phyloP scores from a whole-genome alignment of 1,140 invertebrate species.

The Tribolium castaneum region DNA sequence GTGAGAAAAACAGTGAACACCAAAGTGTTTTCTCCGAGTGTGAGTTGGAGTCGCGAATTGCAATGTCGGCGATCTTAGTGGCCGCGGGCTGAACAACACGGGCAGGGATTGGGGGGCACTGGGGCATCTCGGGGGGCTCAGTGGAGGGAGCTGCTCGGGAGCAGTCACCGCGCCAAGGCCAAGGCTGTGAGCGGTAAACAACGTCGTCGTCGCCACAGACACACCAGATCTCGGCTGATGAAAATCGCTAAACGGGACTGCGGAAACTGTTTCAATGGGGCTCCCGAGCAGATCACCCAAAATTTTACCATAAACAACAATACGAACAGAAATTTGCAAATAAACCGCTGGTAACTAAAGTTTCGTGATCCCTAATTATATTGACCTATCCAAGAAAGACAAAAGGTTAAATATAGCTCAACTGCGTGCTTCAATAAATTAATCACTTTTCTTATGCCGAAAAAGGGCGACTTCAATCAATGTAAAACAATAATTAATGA shows the following conservation, averaged over 20 bases:
- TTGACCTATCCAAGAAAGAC: no score
- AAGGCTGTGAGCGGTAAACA: conserved; percentile 54
- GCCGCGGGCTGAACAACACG: conserved; percentile 7
- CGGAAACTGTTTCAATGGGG: background rate
- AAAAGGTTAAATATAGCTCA: background rate
- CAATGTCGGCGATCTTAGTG: conserved; percentile 6
- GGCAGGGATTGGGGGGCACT: conserved; percentile 52
- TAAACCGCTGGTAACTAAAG: no score
- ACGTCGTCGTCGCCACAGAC: conserved; percentile 26
- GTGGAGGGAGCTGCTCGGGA: conserved; percentile 47
- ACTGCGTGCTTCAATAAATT: background rate
- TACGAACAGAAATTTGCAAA: no score
- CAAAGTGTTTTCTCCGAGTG: conserved; percentile 17
- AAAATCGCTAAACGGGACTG: conserved; percentile 2
- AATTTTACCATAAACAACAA: no score
- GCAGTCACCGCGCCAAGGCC: conserved; percentile 57
- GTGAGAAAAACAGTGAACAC: conserved; percentile 9
- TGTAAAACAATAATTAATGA: background rate
- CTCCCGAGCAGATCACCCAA: background rate
- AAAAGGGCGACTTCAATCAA: background rate
- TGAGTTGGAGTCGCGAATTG: conserved; percentile 8
- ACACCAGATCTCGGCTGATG: background rate
- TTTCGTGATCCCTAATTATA: no score
- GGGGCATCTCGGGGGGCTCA: conserved; percentile 50
- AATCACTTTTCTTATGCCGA: background rate